phyloP scores from a whole-genome alignment of 2,113 vertebrate species.

The Martes martes region DNA sequence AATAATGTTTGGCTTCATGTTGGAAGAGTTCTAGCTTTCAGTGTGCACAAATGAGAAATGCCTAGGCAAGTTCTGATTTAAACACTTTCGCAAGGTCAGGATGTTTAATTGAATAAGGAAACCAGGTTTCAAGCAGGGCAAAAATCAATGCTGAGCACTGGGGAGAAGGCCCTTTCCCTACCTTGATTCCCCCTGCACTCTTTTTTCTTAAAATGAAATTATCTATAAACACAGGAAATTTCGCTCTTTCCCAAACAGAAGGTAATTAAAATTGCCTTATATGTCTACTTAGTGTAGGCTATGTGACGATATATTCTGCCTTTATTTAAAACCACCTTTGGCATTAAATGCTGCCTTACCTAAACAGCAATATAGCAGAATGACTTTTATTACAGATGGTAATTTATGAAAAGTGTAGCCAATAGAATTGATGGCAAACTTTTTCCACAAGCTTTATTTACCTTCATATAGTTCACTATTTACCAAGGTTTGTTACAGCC shows the following conservation, averaged over 20 bases:
- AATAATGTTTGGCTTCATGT: background rate
- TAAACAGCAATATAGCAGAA: constrained; percentile 21
- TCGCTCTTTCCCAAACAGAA: constrained; percentile 17
- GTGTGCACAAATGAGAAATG: background rate
- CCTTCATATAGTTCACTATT: constrained; percentile 54
- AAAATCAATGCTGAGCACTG: background rate
- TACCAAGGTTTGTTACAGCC: background rate
- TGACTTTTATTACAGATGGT: constrained; percentile 55
- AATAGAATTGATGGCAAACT: constrained; percentile 35
- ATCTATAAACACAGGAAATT: constrained; percentile 16
- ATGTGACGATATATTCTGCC: background rate
- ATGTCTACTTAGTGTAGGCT: background rate
- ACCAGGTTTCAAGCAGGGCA: background rate
- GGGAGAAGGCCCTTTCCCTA: background rate
- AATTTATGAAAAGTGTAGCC: constrained; percentile 57
- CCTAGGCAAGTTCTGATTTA: background rate
- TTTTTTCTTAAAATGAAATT: constrained; percentile 54
- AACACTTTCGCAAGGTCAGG: background rate
- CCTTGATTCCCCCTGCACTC: background rate
- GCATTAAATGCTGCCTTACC: constrained; percentile 33
- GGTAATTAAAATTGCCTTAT: constrained; percentile 53
- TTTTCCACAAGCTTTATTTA: constrained; percentile 52
- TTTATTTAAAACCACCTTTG: constrained; percentile 46
- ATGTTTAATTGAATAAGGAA: background rate
- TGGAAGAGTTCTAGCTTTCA: background rate